Percentiles rank a stretch among this genome's conserved stretches.
phyloP scores from a whole-genome alignment of 2,113 vertebrate species.

The Phalacrocorax carbo region DNA sequence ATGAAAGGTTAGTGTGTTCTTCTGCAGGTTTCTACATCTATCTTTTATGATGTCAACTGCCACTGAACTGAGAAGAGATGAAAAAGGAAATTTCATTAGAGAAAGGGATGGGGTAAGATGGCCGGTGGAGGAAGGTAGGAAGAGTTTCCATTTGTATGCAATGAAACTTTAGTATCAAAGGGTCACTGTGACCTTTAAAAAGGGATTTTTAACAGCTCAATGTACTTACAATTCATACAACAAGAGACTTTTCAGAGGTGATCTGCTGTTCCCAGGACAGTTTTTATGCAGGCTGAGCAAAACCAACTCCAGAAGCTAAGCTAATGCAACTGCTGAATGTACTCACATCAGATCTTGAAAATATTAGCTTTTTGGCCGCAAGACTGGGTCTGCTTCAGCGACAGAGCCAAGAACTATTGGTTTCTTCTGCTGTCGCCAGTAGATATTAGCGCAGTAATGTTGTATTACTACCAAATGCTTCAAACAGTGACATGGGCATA shows the following conservation, averaged over 20 bases:
- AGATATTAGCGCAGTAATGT: conserved; percentile 27
- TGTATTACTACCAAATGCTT: conserved; percentile 19
- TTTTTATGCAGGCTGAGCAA: conserved; percentile 31
- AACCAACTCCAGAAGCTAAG: conserved; percentile 22
- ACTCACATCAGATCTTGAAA: neutral
- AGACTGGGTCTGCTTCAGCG: neutral
- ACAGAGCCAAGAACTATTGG: conserved; percentile 4
- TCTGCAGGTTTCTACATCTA: neutral
- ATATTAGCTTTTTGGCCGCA: neutral
- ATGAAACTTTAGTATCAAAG: neutral
- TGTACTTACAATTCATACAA: conserved; percentile 24
- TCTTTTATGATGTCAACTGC: conserved; percentile 9
- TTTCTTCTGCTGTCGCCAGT: conserved; percentile 35
- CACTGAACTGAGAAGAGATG: neutral
- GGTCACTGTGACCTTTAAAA: conserved; percentile 47
- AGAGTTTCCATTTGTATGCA: neutral
- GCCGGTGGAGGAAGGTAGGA: neutral
- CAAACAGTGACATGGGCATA: conserved; percentile 10
- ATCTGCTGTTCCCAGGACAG: conserved; percentile 38
- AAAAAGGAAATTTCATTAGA: neutral
- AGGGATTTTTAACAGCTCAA: conserved; percentile 17
- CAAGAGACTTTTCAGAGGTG: conserved; percentile 35
- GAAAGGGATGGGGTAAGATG: neutral
- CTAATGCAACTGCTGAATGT: conserved; percentile 19
- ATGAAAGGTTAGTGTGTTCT: neutral